These are phyloP conservation scores for Sphaeramia orbicularis DNA, from an alignment of 2,797 vertebrate genomes.

Conservation along the genomic window DNA sequence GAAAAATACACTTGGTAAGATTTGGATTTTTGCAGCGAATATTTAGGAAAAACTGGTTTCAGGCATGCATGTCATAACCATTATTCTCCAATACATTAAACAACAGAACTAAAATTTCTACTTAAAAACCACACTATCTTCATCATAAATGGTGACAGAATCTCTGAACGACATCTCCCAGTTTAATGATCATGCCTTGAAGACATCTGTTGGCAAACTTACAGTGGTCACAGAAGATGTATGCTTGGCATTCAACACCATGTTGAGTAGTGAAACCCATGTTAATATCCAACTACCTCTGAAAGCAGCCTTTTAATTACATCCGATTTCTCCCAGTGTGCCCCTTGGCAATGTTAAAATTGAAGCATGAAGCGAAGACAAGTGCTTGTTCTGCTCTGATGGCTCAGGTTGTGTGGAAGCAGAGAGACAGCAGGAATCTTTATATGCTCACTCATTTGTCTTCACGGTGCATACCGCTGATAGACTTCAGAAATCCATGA, in stretches of 20 bases:
- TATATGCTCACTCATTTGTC: conserved; percentile 51
- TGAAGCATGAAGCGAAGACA: conserved; percentile 72
- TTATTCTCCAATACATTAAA: conserved; percentile 9
- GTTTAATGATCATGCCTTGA: conserved; percentile 23
- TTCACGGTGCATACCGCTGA: conserved; percentile 46
- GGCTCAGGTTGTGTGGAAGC: conserved; percentile 63
- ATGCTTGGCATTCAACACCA: conserved; percentile 49
- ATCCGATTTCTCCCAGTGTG: conserved; percentile 67
- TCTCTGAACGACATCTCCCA: not conserved
- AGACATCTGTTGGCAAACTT: conserved; percentile 68
- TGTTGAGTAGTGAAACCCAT: conserved; percentile 49
- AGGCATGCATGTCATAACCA: too few relatives aligned
- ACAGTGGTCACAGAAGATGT: conserved; percentile 57
- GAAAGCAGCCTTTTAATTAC: conserved; percentile 75
- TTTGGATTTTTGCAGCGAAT: too few relatives aligned
- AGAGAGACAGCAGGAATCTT: conserved; percentile 27
- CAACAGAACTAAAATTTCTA: not conserved
- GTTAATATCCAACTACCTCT: conserved; percentile 68
- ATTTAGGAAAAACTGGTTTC: too few relatives aligned
- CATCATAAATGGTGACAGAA: conserved; percentile 7
- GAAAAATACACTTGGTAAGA: too few relatives aligned
- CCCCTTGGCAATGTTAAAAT: conserved; percentile 66
- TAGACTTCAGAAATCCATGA: conserved; percentile 42
- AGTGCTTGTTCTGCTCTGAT: conserved; percentile 71
- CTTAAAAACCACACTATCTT: conserved; percentile 6